phyloP scores from a whole-genome alignment of 2,797 vertebrate genomes.

The Selene dorsalis region DNA sequence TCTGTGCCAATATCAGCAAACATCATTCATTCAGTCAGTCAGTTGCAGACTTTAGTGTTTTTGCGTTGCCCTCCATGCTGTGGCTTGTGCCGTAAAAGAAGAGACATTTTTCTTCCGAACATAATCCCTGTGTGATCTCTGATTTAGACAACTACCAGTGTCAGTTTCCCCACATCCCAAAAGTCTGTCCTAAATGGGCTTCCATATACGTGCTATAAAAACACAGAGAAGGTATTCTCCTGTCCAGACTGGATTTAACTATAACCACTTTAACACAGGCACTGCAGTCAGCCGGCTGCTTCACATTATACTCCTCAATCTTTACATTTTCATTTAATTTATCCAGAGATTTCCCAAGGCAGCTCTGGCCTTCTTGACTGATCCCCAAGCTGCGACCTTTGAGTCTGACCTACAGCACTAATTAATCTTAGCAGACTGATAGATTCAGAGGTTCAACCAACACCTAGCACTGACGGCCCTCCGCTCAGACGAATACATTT shows the following conservation, averaged over 20 bases:
- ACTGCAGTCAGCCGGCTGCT: slow-evolving; percentile 7
- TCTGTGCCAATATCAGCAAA: too few relatives aligned
- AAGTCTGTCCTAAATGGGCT: not conserved
- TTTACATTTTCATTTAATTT: slow-evolving; percentile 68
- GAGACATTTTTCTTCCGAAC: not conserved
- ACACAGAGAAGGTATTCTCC: not conserved
- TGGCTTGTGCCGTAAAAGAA: not conserved
- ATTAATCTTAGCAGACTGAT: slow-evolving; percentile 73
- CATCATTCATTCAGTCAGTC: too few relatives aligned
- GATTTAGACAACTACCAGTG: not conserved
- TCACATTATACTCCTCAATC: slow-evolving; percentile 24
- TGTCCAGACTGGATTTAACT: not conserved
- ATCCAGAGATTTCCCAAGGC: slow-evolving; percentile 51
- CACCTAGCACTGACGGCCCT: slow-evolving; percentile 21
- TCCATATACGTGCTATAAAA: not conserved
- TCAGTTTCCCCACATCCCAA: not conserved
- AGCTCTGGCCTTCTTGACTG: slow-evolving; percentile 59
- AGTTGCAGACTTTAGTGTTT: not conserved
- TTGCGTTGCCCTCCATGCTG: not conserved
- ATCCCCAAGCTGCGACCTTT: slow-evolving; percentile 68
- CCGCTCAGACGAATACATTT: slow-evolving; percentile 39
- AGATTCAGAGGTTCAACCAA: slow-evolving; percentile 58
- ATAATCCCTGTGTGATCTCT: not conserved
- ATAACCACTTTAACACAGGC: not conserved
- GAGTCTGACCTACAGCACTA: slow-evolving; percentile 66